Conservation (phyloP, 2,888 invertebrate species). For the Chaitophorus viminalis region DNA sequence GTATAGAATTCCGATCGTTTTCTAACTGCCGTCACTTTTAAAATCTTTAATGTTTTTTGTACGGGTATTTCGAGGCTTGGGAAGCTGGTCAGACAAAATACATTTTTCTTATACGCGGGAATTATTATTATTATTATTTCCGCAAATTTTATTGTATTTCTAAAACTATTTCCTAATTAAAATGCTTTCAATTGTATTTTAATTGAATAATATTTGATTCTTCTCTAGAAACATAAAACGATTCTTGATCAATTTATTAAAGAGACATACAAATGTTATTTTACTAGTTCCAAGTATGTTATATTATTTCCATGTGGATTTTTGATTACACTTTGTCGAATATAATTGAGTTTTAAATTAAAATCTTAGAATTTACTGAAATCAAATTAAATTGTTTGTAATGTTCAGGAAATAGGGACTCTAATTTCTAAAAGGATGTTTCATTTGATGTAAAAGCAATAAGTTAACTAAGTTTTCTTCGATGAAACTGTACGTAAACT, state of each 20-base stretch:
- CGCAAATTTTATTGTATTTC: background rate
- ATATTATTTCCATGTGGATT: background rate
- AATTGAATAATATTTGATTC: background rate
- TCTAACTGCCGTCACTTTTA: background rate
- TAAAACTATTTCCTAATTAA: background rate
- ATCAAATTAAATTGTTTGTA: conserved; percentile 21
- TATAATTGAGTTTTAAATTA: conserved; percentile 26
- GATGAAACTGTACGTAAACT: background rate
- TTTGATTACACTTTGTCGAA: background rate
- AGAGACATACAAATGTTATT: background rate
- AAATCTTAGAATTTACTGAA: background rate
- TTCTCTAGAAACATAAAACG: background rate
- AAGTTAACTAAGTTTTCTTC: conserved; percentile 1
- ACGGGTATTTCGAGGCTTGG: background rate
- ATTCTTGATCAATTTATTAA: background rate
- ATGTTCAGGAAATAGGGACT: background rate
- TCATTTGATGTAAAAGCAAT: conserved; percentile 1
- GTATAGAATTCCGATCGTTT: background rate
- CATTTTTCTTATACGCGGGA: too few species aligned
- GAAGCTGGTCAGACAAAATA: too few species aligned
- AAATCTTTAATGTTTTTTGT: background rate
- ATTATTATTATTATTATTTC: too few species aligned
- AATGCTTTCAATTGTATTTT: background rate
- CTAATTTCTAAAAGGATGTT: background rate
- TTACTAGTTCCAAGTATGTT: background rate